phyloP scores from a whole-genome alignment of 2,888 invertebrate genomes.

The Plebejus argus region DNA sequence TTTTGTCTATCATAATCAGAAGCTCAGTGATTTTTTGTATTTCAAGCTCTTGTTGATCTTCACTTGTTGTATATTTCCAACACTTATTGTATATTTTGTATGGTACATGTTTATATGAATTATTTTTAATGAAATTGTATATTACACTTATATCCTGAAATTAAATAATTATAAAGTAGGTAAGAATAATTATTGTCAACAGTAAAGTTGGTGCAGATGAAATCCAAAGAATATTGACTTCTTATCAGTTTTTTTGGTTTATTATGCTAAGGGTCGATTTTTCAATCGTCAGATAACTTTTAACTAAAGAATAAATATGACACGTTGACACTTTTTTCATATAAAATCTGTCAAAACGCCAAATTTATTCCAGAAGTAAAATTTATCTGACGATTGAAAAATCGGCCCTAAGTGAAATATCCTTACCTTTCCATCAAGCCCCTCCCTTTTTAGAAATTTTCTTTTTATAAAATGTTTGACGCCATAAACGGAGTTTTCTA shows the following conservation, averaged over 20 bases:
- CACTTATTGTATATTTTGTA: slow-evolving; percentile 41
- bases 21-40: slow-evolving; percentile 46
- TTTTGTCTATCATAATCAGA: slow-evolving; percentile 49
- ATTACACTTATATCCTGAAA: slow-evolving; percentile 46
- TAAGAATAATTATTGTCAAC: not conserved
- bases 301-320: no score
- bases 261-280: no score
- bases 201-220: not conserved
- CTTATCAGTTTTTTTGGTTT: not conserved
- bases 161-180: not conserved
- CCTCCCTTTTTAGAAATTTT: slow-evolving; percentile 45
- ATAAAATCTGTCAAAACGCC: no score
- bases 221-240: not conserved
- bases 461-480: slow-evolving; percentile 47
- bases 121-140: slow-evolving; percentile 40
- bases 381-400: no score
- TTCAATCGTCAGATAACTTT: no score
- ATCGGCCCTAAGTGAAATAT: not conserved
- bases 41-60: slow-evolving; percentile 40
- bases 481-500: slow-evolving; percentile 45
- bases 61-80: slow-evolving; percentile 39
- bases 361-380: no score
- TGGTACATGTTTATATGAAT: slow-evolving; percentile 41
- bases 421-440: slow-evolving; percentile 42
- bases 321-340: no score